These are phyloP conservation scores for Mycteria americana DNA, from an alignment of 2,797 vertebrate species.

Conservation along the genomic window DNA sequence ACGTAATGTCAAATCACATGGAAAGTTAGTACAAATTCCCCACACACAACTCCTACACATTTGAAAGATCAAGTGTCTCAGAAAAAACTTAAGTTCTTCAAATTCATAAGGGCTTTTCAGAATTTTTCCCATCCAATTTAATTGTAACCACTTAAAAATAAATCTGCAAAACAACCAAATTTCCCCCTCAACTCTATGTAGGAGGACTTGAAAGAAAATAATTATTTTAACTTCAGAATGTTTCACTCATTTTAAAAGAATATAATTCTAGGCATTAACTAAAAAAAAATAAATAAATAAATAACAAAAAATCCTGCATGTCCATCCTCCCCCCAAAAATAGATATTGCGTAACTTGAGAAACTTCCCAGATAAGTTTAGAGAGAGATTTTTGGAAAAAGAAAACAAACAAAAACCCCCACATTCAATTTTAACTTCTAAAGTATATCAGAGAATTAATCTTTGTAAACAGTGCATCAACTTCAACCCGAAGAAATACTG, in stretches of 20 bases:
- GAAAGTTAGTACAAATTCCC: neutral
- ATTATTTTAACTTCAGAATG: neutral
- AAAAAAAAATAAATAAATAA: neutral
- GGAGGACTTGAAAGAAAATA: neutral
- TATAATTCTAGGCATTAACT: neutral
- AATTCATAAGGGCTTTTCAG: neutral
- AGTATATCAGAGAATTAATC: neutral
- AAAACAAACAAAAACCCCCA: neutral
- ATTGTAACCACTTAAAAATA: neutral
- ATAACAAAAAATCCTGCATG: no score
- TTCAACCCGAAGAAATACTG: neutral
- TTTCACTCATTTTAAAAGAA: neutral
- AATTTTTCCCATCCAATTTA: neutral
- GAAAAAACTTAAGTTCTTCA: neutral
- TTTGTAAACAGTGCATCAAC: neutral
- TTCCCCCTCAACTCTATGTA: neutral
- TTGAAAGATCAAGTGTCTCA: neutral
- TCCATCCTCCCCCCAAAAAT: neutral
- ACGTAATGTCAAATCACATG: accelerated
- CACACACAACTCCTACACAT: neutral
- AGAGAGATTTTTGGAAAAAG: neutral
- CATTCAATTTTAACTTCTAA: neutral
- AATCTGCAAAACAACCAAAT: neutral
- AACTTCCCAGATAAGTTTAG: neutral
- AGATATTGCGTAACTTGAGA: neutral